Evolutionary conservation across 1,140 invertebrate species (phyloP).

Genomic region (Sinella curviseta): DNA sequence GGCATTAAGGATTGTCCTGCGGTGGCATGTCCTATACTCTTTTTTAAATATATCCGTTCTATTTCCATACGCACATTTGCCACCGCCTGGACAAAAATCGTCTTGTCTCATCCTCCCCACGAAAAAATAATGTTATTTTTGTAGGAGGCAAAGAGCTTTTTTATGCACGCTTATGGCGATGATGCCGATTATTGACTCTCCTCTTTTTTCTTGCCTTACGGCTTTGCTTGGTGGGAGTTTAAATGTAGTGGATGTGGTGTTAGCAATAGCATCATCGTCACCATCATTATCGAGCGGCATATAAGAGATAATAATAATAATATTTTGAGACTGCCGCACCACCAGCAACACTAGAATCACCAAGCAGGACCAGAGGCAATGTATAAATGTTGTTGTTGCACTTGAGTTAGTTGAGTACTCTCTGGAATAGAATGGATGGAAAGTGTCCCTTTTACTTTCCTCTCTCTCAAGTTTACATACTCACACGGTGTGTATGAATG

Average conservation of each 20-base stretch:
- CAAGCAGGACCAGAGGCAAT: not conserved
- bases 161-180: slow-evolving; percentile 19
- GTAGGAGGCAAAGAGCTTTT: slow-evolving; percentile 6
- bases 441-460: not conserved
- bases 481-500: not conserved
- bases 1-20: slow-evolving; percentile 15
- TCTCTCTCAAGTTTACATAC: not conserved
- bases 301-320: not conserved
- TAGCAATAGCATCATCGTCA: not conserved
- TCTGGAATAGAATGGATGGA: not conserved
- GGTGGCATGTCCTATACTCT: not conserved
- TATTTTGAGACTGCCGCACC: not conserved
- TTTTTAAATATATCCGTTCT: not conserved
- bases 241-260: not conserved
- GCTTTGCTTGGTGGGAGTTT: not conserved
- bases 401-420: slow-evolving; percentile 1
- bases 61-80: not conserved
- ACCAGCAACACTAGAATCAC: not conserved
- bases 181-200: slow-evolving; percentile 4
- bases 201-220: not conserved
- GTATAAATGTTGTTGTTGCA: slow-evolving; percentile 19
- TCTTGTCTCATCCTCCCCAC: not conserved
- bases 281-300: not conserved
- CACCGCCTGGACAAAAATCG: slow-evolving; percentile 8
- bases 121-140: not conserved